phyloP scores from a whole-genome alignment of 2,797 vertebrate species.

The Pantherophis vulpinus region DNA sequence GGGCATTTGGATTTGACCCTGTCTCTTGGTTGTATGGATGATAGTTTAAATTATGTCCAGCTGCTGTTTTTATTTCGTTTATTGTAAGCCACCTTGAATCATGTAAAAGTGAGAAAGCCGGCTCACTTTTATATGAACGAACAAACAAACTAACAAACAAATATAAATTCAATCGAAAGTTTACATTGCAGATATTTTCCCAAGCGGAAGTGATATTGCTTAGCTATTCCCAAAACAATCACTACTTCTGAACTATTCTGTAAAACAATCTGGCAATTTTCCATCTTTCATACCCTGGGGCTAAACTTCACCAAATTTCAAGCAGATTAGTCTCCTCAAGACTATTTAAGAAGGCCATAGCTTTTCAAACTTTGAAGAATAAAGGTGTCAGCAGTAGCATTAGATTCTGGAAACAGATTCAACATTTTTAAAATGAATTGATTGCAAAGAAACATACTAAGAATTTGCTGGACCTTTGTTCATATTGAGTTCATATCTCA shows the following conservation, averaged over 20 bases:
- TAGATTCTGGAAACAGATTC: neutral
- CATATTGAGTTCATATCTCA: neutral
- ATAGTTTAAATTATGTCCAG: neutral
- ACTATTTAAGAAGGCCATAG: neutral
- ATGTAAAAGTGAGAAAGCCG: neutral
- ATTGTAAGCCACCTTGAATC: neutral
- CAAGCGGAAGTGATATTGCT: neutral
- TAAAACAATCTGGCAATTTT: neutral
- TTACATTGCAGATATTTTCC: neutral
- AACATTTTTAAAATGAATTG: conserved; percentile 1
- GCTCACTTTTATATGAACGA: neutral
- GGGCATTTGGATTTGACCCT: neutral
- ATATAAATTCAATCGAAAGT: neutral
- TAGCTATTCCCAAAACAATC: neutral
- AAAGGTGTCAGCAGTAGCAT: neutral
- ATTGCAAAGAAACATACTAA: neutral
- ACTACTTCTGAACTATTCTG: neutral
- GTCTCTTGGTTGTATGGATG: neutral
- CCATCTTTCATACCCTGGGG: neutral
- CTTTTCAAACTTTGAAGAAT: neutral
- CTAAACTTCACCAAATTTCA: neutral
- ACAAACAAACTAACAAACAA: neutral
- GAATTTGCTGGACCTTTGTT: neutral
- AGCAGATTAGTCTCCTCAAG: neutral
- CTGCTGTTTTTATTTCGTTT: neutral